phyloP scores from a whole-genome alignment of 2,113 vertebrate genomes.

The Phaethornis superciliosus region DNA sequence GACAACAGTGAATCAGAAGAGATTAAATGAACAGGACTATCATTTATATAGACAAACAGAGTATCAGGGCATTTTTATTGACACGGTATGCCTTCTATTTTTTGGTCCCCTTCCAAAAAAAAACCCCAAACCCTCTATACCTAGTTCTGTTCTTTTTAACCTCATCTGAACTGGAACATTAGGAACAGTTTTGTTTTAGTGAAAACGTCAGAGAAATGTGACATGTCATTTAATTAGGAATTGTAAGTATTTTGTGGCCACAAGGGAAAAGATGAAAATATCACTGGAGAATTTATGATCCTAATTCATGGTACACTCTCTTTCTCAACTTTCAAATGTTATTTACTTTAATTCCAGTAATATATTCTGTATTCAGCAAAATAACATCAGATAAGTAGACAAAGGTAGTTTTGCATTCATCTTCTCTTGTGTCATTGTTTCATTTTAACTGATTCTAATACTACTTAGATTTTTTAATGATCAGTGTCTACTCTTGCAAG shows the following conservation, averaged over 20 bases:
- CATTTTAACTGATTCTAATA: background rate
- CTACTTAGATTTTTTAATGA: background rate
- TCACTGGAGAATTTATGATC: background rate
- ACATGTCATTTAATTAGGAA: background rate
- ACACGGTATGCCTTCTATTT: background rate
- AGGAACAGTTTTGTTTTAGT: background rate
- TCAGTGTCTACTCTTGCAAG: background rate
- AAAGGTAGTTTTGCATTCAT: background rate
- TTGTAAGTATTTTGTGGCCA: background rate
- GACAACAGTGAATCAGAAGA: constrained; percentile 31
- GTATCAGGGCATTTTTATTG: background rate
- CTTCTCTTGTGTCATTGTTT: background rate
- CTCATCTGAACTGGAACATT: background rate
- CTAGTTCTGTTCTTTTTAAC: background rate
- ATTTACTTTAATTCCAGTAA: constrained; percentile 15
- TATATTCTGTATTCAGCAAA: background rate
- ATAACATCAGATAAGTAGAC: background rate
- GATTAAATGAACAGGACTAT: constrained; percentile 10
- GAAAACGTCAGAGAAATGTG: background rate
- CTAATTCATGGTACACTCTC: background rate
- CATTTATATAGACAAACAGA: constrained; percentile 2
- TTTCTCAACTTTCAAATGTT: background rate
- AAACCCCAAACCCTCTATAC: no score
- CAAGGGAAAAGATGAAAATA: background rate
- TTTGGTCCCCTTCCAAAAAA: background rate